phyloP scores from a whole-genome alignment of 2,113 vertebrate species.

The Oreochromis spilurus region DNA sequence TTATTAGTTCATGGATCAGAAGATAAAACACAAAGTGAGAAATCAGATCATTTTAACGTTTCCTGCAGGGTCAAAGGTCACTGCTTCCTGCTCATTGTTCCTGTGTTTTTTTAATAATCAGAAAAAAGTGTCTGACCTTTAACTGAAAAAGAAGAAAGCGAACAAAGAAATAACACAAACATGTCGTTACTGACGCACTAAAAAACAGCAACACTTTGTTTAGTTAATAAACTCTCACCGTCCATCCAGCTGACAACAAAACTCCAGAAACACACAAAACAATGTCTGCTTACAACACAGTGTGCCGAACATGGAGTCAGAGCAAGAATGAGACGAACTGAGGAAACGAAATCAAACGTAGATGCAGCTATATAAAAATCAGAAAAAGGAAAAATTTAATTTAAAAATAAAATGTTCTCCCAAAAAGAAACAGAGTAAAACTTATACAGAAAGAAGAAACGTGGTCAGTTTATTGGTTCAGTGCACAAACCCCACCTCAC shows the following conservation, averaged over 20 bases:
- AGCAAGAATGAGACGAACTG: neutral
- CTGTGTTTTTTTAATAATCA: neutral
- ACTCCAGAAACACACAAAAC: neutral
- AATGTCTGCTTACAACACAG: neutral
- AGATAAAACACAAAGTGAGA: neutral
- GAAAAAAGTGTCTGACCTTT: neutral
- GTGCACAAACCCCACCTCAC: neutral
- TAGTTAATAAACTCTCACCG: no score
- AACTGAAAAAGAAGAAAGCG: neutral
- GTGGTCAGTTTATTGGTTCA: neutral
- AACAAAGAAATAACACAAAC: neutral
- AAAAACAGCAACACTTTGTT: neutral
- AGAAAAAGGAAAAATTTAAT: neutral
- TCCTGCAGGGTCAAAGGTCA: neutral
- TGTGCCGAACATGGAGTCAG: neutral
- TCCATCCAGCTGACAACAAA: no score
- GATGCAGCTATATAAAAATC: neutral
- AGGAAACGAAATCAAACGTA: rapidly evolving
- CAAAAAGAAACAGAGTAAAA: neutral
- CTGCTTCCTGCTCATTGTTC: neutral
- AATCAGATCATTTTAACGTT: neutral
- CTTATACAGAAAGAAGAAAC: neutral
- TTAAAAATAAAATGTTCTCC: neutral
- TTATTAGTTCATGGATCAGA: neutral
- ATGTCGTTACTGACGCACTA: neutral